Conservation (phyloP, 2,888 invertebrate genomes). For the Nemurella pictetii region DNA sequence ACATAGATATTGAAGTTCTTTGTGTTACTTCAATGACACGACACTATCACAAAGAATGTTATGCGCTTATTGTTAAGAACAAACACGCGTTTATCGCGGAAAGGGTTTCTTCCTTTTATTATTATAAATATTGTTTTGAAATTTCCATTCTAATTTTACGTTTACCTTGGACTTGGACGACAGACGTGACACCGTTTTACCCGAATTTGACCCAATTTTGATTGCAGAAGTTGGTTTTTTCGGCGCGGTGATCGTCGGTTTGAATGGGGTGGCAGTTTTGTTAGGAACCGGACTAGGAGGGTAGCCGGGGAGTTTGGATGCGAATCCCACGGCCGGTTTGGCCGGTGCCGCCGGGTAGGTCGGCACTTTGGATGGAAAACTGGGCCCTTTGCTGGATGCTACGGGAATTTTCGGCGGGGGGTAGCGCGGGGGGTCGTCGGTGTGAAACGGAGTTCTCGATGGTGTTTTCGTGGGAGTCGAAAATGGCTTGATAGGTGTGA, state of each 20-base stretch:
- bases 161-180: background rate
- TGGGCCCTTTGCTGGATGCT: background rate
- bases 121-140: no score
- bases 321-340: background rate
- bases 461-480: background rate
- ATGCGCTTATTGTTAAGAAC: no score
- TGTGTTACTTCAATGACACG: no score
- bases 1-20: no score
- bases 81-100: no score
- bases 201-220: background rate
- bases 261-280: background rate
- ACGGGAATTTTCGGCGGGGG: background rate
- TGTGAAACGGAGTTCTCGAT: background rate
- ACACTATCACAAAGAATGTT: no score
- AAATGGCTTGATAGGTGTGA: background rate
- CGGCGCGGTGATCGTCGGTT: background rate
- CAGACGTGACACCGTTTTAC: background rate
- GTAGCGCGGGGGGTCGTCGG: background rate
- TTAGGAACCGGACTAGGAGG: background rate
- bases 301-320: background rate
- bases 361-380: constrained; percentile 7
- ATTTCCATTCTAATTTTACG: background rate
- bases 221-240: background rate
- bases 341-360: background rate
- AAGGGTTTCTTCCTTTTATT: no score